Conservation (phyloP, 2,797 vertebrate genomes). For the Fringilla coelebs region DNA sequence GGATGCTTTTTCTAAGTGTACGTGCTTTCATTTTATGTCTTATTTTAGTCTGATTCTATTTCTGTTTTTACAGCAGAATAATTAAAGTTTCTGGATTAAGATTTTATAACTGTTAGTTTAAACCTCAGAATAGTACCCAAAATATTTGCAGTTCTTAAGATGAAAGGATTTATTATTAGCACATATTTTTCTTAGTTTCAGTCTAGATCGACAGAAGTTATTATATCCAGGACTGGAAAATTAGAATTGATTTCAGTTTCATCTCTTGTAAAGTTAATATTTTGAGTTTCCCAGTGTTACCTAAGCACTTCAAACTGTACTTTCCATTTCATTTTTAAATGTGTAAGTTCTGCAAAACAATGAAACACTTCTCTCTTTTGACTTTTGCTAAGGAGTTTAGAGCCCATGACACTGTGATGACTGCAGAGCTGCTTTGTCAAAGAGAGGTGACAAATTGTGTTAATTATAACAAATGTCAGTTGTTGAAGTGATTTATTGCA, state of each 20-base stretch:
- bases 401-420: not conserved
- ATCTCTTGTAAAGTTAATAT: not conserved
- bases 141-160: not conserved
- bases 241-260: not conserved
- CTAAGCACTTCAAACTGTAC: not conserved
- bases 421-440: not conserved
- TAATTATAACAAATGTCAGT: slow-evolving; percentile 43
- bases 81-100: not conserved
- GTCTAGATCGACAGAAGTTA: not conserved
- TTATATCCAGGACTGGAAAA: not conserved
- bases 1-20: not conserved
- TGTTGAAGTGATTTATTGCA: slow-evolving; percentile 48
- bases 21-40: not conserved
- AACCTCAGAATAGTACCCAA: not conserved
- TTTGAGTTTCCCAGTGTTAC: not conserved
- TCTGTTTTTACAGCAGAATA: not conserved
- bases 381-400: not conserved
- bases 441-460: slow-evolving; percentile 36
- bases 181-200: not conserved
- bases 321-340: not conserved
- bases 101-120: not conserved
- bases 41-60: not conserved
- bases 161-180: not conserved
- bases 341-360: not conserved
- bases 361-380: not conserved